Base-by-base conservation (phyloP, 2,888 invertebrate genomes). In the Tribolium freemani region DNA sequence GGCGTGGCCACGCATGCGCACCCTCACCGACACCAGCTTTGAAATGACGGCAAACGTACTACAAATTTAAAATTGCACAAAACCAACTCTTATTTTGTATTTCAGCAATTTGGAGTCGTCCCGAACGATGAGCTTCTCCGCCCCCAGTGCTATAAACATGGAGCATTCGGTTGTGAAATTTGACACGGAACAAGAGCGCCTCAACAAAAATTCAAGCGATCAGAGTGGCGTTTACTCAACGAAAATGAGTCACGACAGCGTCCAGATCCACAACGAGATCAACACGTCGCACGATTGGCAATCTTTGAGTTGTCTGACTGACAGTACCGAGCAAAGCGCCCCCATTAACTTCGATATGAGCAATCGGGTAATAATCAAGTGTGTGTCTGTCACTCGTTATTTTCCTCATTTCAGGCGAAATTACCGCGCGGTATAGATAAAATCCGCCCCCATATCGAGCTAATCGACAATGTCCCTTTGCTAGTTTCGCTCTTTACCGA, bases 401-500 rank as follows among this genome's bases (percentile, higher is more conserved):
- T 1, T n/a, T 21, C 0, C 44, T 45, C 4, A 20, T 83, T 85
- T 16, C 83, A 94, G 94, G 96, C 98, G 0, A 97, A 98, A 85
- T 88, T 99, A 53, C 99, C 99, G 0, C 91, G 97, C 64, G 99
- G 99, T 57, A 98, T 99, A 79, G 96, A 97, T 82, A 97, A 98
- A 86, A 98, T 99, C 79, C 91, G 98, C 0, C 97, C 98, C 0
- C 98, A 98, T 86, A 92, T 99, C 77, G 95, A 96, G 84, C 90
- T 94, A 77, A 96, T 99, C 63, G 99, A 99, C 88, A 99, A 99
- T 88, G 99, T 99, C 60, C 99, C 99, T 3, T 88, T 99, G 30
- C 90, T 98, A 66, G 99, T 99, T 11, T 98, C 98, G 0, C 90
- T 99, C 8, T 99, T 99, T 87, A 99, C 99, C 0, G 99, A 99